phyloP scores from a whole-genome alignment of 1,140 invertebrate species.

The Lamellibrachia luymesi region DNA sequence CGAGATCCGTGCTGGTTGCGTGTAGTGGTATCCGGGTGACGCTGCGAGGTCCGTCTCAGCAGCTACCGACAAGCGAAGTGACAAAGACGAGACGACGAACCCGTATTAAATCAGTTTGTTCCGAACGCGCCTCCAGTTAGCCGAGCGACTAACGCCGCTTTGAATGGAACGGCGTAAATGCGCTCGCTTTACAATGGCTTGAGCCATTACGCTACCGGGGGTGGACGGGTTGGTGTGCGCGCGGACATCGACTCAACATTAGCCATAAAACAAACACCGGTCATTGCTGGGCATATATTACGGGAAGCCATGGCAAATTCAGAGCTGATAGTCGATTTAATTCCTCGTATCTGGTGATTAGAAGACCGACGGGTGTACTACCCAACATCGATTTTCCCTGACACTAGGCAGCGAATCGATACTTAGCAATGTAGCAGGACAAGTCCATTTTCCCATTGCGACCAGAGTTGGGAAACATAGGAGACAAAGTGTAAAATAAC shows the following conservation, averaged over 20 bases:
- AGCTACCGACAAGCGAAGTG: background rate
- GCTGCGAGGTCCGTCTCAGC: background rate
- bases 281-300: background rate
- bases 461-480: background rate
- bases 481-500: background rate
- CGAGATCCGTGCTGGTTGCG: background rate
- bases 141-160: background rate
- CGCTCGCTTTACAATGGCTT: constrained; percentile 2
- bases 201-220: background rate
- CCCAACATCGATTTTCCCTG: background rate
- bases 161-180: background rate
- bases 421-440: background rate
- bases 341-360: background rate
- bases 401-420: background rate
- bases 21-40: background rate
- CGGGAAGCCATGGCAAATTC: background rate
- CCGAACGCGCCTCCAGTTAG: background rate
- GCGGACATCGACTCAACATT: background rate
- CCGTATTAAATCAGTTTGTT: too few relatives aligned
- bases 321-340: background rate
- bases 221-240: background rate
- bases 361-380: background rate
- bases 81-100: background rate
- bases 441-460: background rate
- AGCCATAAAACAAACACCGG: background rate